A percentile compares a stretch with the other conserved stretches of the same genome.
Evolutionary conservation across 2,888 invertebrate species (phyloP).

Genomic region (Antheraea yamamai): DNA sequence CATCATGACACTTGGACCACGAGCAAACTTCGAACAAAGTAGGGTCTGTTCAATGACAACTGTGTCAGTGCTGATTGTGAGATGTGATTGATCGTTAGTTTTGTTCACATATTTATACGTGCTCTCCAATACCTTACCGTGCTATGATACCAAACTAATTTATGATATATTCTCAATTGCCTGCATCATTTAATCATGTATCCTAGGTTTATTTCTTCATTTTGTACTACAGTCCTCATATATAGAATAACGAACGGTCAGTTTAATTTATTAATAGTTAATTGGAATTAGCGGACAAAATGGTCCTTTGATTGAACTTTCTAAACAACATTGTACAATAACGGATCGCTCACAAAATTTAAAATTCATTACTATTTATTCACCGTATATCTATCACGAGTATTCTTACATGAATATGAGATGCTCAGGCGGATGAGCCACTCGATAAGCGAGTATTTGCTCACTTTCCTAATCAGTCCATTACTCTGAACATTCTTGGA

Average conservation of each 20-base stretch:
- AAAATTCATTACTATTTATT: no score
- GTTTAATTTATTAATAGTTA: background rate
- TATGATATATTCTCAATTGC: background rate
- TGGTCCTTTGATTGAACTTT: no score
- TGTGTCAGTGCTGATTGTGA: slow-evolving; percentile 15
- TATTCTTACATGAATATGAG: no score
- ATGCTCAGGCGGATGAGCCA: no score
- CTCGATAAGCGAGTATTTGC: no score
- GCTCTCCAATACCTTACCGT: background rate
- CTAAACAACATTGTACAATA: no score
- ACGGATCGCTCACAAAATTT: no score
- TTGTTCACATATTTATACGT: slow-evolving; percentile 11
- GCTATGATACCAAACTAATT: slow-evolving; percentile 6
- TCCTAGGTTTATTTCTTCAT: slow-evolving; percentile 2
- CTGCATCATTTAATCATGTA: background rate
- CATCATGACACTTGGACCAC: background rate
- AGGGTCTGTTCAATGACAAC: slow-evolving; percentile 9
- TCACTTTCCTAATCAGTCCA: no score
- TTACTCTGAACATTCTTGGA: no score
- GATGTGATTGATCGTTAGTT: slow-evolving; percentile 13
- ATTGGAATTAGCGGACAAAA: no score
- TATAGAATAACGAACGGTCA: background rate
- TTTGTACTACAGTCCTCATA: background rate
- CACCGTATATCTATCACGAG: no score
- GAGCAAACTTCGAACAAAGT: background rate